Evolutionary conservation across 2,113 vertebrate genomes (phyloP).

Genomic region (Proterorhinus semilunaris): DNA sequence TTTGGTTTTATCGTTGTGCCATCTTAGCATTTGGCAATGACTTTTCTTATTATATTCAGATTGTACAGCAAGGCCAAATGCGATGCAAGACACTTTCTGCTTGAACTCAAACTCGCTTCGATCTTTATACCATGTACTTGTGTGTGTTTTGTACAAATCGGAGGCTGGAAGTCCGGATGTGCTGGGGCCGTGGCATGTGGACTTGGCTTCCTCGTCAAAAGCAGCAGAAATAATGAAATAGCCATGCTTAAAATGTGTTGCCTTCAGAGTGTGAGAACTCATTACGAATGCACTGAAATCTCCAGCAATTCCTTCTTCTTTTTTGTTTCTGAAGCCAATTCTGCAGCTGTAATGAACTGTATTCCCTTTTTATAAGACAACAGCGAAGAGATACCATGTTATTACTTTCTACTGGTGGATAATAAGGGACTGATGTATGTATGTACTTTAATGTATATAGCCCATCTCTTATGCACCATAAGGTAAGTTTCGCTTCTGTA

Average conservation of each 20-base stretch:
- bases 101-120: conserved; percentile 42
- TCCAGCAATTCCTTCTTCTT: conserved; percentile 34
- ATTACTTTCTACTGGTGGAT: conserved; percentile 8
- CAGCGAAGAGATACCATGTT: conserved; percentile 5
- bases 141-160: conserved; percentile 60
- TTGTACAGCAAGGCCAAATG: conserved; percentile 73
- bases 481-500: conserved; percentile 52
- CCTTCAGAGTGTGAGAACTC: conserved; percentile 68
- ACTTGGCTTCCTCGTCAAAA: conserved; percentile 54
- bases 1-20: conserved; percentile 2
- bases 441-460: conserved; percentile 51
- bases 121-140: conserved; percentile 36
- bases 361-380: conserved; percentile 3
- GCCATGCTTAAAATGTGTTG: conserved; percentile 72
- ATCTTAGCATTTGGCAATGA: conserved; percentile 71
- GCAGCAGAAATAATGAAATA: conserved; percentile 57
- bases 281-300: conserved; percentile 64
- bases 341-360: conserved; percentile 7
- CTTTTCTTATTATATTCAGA: conserved; percentile 44
- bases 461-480: conserved; percentile 57
- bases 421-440: conserved; percentile 30
- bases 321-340: conserved; percentile 35
- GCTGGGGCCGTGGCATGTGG: conserved; percentile 50
- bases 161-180: conserved; percentile 44
- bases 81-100: conserved; percentile 74